Conservation (phyloP, 2,113 vertebrate species). For the Epinephelus cyanopodus region DNA sequence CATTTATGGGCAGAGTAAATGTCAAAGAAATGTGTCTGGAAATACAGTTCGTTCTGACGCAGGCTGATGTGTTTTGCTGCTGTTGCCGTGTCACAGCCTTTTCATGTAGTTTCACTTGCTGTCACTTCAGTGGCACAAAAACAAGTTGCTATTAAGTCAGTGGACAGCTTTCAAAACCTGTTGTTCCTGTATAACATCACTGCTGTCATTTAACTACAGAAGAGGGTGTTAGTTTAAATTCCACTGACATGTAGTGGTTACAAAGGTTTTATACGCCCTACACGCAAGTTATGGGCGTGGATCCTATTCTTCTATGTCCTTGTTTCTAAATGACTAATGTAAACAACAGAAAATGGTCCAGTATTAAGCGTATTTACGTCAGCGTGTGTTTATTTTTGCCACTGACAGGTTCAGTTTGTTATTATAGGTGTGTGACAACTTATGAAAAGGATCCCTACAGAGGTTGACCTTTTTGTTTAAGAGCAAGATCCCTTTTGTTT, state of each 20-base stretch:
- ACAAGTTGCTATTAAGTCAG: not conserved
- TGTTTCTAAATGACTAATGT: too few relatives aligned
- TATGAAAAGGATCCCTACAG: too few relatives aligned
- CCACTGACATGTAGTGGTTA: not conserved
- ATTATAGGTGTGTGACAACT: too few relatives aligned
- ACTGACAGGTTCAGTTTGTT: too few relatives aligned
- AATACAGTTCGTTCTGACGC: conserved; percentile 3
- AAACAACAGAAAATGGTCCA: too few relatives aligned
- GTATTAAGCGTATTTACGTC: too few relatives aligned
- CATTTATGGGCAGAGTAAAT: not conserved
- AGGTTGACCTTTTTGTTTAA: too few relatives aligned
- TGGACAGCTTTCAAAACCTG: not conserved
- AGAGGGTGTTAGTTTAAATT: not conserved
- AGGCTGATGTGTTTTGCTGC: conserved; percentile 23
- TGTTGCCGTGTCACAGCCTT: not conserved
- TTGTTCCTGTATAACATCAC: not conserved
- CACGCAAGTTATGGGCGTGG: not conserved
- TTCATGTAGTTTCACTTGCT: conserved; percentile 27
- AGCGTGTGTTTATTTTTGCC: too few relatives aligned
- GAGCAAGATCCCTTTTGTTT: too few relatives aligned
- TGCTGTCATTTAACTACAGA: not conserved
- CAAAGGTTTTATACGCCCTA: not conserved
- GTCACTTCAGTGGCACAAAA: conserved; percentile 31
- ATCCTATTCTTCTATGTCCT: too few relatives aligned
- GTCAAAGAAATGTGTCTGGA: not conserved